phyloP scores from a whole-genome alignment of 2,113 vertebrate species.

The Oreocharis arfaki region DNA sequence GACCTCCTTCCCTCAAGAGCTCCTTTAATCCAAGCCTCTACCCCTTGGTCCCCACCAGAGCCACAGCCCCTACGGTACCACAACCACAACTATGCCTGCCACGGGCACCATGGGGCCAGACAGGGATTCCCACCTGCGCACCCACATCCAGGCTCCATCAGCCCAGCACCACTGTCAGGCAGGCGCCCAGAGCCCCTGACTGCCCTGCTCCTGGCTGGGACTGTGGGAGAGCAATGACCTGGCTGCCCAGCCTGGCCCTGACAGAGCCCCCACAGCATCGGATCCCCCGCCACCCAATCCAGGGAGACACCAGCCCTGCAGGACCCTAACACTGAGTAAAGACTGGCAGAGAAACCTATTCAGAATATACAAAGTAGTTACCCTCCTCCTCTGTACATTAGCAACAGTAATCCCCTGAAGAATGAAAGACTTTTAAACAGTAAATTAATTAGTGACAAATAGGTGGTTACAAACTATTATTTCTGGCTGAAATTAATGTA shows the following conservation, averaged over 20 bases:
- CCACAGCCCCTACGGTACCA: fast-evolving
- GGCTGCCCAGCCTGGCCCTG: neutral
- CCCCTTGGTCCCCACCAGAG: fast-evolving
- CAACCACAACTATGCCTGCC: neutral
- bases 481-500: conserved; percentile 45
- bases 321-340: neutral
- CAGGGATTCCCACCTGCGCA: fast-evolving
- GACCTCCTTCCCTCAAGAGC: fast-evolving
- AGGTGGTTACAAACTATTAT: conserved; percentile 21
- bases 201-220: neutral
- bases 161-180: neutral
- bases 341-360: neutral
- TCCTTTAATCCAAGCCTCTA: neutral
- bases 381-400: neutral
- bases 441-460: conserved; percentile 33
- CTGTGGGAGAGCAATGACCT: fast-evolving
- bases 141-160: neutral
- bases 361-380: neutral
- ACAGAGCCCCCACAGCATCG: neutral
- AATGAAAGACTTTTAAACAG: conserved; percentile 13
- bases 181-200: neutral
- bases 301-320: neutral
- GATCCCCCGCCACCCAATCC: fast-evolving
- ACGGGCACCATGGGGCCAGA: fast-evolving
- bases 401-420: neutral